These are phyloP conservation scores for Luperina testacea DNA, from an alignment of 2,888 invertebrate species.

Conservation along the genomic window DNA sequence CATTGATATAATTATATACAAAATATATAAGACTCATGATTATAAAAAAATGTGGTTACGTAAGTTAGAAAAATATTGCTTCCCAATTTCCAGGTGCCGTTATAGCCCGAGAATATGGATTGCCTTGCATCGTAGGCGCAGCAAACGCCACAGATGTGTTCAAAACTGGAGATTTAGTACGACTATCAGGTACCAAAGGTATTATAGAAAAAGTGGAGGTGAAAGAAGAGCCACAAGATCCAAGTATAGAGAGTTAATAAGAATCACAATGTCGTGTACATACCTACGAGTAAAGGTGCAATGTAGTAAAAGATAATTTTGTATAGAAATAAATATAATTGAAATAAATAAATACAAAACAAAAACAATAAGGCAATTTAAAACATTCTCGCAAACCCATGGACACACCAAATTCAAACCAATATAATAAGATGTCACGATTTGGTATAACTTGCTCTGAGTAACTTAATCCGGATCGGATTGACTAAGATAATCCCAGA, in stretches of 20 bases:
- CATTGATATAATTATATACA: background rate
- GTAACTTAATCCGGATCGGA: background rate
- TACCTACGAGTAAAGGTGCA: background rate
- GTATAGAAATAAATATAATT: slow-evolving; percentile 48
- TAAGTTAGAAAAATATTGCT: background rate
- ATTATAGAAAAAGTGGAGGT: slow-evolving; percentile 79
- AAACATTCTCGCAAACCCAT: slow-evolving; percentile 49
- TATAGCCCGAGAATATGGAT: slow-evolving; percentile 95
- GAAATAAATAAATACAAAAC: slow-evolving; percentile 38
- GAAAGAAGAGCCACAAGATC: slow-evolving; percentile 54
- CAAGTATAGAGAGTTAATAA: slow-evolving; percentile 33
- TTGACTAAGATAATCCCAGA: background rate
- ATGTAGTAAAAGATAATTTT: slow-evolving; percentile 30
- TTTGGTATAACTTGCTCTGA: slow-evolving; percentile 4
- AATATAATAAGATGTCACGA: slow-evolving; percentile 8
- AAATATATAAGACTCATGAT: background rate
- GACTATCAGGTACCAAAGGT: slow-evolving; percentile 88
- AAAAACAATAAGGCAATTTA: slow-evolving; percentile 36
- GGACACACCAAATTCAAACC: background rate
- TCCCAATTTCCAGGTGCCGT: slow-evolving; percentile 91
- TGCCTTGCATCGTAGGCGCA: slow-evolving; percentile 95
- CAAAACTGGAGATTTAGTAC: slow-evolving; percentile 91
- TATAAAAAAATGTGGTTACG: background rate
- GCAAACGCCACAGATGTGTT: slow-evolving; percentile 92
- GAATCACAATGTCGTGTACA: slow-evolving; percentile 6